phyloP scores from a whole-genome alignment of 2,797 vertebrate genomes.

The Masticophis lateralis region DNA sequence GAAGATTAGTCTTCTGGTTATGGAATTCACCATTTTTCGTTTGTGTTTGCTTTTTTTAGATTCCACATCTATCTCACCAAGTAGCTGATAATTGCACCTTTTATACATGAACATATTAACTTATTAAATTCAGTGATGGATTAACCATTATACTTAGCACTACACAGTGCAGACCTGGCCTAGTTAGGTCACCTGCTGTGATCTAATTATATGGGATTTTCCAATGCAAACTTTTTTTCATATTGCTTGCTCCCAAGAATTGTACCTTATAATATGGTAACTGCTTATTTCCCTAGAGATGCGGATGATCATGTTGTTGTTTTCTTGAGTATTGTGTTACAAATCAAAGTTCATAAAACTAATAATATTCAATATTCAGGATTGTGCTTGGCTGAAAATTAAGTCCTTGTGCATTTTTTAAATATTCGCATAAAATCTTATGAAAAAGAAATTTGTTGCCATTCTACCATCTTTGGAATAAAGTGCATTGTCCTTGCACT shows the following conservation, averaged over 20 bases:
- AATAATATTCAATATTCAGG: not conserved
- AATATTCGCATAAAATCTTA: not conserved
- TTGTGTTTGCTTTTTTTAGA: constrained; percentile 18
- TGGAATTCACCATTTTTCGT: constrained; percentile 8
- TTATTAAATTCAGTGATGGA: constrained; percentile 30
- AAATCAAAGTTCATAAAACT: not conserved
- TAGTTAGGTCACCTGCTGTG: constrained; percentile 7
- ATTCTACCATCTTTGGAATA: not conserved
- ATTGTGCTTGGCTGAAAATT: not conserved
- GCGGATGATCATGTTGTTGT: not conserved
- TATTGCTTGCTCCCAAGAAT: not conserved
- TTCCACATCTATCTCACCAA: constrained; percentile 18
- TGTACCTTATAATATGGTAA: not conserved
- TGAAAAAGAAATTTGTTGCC: not conserved
- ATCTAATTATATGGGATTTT: constrained; percentile 25
- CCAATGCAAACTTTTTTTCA: constrained; percentile 4
- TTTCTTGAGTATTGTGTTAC: not conserved
- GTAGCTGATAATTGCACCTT: constrained; percentile 31
- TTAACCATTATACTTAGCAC: constrained; percentile 23
- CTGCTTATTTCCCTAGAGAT: not conserved
- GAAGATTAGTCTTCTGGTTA: constrained; percentile 13
- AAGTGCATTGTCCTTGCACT: not conserved
- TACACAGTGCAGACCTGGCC: constrained; percentile 12
- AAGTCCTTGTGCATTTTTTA: not conserved
- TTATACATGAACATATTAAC: constrained; percentile 33